Evolutionary conservation across 1,140 invertebrate genomes (phyloP).

Genomic region (Pteromalus puparum): DNA sequence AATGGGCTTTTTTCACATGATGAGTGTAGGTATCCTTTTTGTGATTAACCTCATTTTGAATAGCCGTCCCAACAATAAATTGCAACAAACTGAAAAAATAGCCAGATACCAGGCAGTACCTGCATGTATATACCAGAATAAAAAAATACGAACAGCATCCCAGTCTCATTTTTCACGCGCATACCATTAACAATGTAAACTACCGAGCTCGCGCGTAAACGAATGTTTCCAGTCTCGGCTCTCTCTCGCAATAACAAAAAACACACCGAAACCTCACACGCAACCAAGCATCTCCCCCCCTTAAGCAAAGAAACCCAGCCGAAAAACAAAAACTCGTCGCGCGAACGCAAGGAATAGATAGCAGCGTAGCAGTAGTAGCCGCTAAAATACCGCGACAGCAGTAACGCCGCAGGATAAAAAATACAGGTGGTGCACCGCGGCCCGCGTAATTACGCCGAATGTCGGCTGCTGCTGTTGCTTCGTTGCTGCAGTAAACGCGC

Average conservation of each 20-base stretch:
- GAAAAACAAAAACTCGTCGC: not conserved
- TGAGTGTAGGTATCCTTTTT: no score
- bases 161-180: constrained; percentile 1
- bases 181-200: constrained; percentile 41
- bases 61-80: no score
- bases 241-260: not conserved
- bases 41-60: no score
- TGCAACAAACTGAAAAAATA: no score
- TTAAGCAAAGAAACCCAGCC: no score
- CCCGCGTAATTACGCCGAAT: constrained; percentile 36
- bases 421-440: not conserved
- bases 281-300: no score
- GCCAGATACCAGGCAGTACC: no score
- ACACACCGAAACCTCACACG: not conserved
- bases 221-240: not conserved
- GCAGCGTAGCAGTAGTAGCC: not conserved
- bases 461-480: not conserved
- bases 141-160: not conserved
- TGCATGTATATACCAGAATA: no score
- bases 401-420: not conserved
- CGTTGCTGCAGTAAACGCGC: constrained; percentile 36
- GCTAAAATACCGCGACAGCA: constrained; percentile 21
- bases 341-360: constrained; percentile 20
- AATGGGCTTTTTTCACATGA: not conserved
- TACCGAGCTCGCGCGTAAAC: not conserved